Conservation (phyloP, 2,113 vertebrate species). For the Serilophus lunatus region DNA sequence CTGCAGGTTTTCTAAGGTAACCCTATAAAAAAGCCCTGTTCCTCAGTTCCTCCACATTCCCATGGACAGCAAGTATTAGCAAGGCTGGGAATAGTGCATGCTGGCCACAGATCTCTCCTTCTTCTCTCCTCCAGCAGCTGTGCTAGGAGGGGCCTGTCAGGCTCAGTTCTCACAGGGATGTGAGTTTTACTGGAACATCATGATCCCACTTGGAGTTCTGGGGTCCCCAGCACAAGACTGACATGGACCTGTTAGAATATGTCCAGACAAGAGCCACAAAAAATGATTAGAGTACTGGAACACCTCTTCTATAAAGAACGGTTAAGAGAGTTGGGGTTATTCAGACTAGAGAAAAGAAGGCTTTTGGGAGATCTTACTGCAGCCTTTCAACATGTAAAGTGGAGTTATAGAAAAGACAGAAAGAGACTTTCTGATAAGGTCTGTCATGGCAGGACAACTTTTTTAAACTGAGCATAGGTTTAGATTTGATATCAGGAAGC, state of each 20-base stretch:
- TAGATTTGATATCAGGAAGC: neutral
- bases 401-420: neutral
- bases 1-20: neutral
- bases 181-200: neutral
- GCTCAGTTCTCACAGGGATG: accelerated
- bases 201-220: neutral
- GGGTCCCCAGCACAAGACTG: neutral
- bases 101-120: neutral
- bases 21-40: neutral
- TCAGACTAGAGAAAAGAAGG: neutral
- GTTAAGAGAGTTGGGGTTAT: neutral
- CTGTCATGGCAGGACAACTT: neutral
- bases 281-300: neutral
- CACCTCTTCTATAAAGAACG: neutral
- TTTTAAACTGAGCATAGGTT: neutral
- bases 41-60: neutral
- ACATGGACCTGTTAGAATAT: accelerated
- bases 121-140: neutral
- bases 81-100: neutral
- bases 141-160: neutral
- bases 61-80: neutral
- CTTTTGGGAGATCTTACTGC: neutral
- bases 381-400: neutral
- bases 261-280: neutral
- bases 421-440: neutral